A percentile compares a stretch with the other conserved stretches of the same genome.
Conservation (phyloP, 2,797 vertebrate species). For the Lagocephalus sceleratus region DNA sequence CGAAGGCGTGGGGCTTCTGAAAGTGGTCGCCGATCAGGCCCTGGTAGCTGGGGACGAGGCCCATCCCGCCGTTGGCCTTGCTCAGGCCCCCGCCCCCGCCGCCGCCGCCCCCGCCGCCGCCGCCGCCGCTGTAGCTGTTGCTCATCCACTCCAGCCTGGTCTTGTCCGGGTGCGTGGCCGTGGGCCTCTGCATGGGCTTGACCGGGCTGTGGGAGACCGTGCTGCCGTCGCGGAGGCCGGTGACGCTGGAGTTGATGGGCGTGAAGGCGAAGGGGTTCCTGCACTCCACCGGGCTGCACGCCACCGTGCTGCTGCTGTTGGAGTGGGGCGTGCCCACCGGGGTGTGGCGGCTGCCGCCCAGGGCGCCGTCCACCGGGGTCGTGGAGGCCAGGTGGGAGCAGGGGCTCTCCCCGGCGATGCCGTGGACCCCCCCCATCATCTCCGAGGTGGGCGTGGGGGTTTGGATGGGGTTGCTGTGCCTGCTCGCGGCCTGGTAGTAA, state of each 20-base stretch:
- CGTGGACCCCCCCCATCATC: slow-evolving; percentile 83
- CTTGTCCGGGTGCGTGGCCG: slow-evolving; percentile 96
- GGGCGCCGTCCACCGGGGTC: slow-evolving; percentile 90
- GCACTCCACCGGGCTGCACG: slow-evolving; percentile 96
- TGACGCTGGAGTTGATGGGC: slow-evolving; percentile 92
- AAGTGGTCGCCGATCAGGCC: slow-evolving; percentile 93
- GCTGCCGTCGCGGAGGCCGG: slow-evolving; percentile 89
- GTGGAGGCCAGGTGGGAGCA: slow-evolving; percentile 86
- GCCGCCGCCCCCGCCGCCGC: slow-evolving; percentile 72
- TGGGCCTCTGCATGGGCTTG: slow-evolving; percentile 98
- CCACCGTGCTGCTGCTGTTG: slow-evolving; percentile 94
- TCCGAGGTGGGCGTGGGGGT: slow-evolving; percentile 78
- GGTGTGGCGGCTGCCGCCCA: slow-evolving; percentile 92
- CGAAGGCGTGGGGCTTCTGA: slow-evolving; percentile 97
- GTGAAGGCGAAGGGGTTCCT: slow-evolving; percentile 97
- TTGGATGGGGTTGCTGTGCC: slow-evolving; percentile 82
- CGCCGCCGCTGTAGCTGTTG: slow-evolving; percentile 81
- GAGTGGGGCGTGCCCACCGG: slow-evolving; percentile 93
- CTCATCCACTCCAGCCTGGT: slow-evolving; percentile 97
- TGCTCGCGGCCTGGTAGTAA: slow-evolving; percentile 84
- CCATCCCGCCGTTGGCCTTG: slow-evolving; percentile 78
- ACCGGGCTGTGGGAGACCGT: slow-evolving; percentile 92
- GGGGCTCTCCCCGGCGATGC: slow-evolving; percentile 88
- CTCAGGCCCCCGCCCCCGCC: slow-evolving; percentile 64
- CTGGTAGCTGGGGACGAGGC: slow-evolving; percentile 91